Evolutionary conservation across 37 sponge, comb jelly and placozoan species (phyloP).

Genomic region (Crambe crambe): DNA sequence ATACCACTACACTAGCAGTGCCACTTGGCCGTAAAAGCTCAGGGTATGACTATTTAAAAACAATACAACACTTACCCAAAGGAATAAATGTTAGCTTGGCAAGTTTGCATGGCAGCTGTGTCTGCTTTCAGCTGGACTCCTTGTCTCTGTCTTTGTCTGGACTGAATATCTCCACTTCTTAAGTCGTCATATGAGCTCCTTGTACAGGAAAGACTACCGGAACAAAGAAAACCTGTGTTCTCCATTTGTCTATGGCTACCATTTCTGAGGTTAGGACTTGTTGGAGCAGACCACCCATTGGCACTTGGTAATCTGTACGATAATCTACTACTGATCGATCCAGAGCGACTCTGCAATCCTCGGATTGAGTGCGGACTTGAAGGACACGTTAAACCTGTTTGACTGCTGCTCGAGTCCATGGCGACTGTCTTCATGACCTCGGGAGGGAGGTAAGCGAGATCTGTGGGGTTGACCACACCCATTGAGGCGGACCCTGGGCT

Average conservation of each 20-base stretch:
- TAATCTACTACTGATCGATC: neutral
- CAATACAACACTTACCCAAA: constrained; percentile 41
- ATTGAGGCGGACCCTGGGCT: neutral
- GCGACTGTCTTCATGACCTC: constrained; percentile 40
- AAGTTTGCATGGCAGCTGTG: neutral
- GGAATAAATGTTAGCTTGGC: constrained; percentile 42
- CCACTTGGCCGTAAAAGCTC: constrained; percentile 6
- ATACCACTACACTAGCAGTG: constrained; percentile 99
- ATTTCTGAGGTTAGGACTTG: neutral
- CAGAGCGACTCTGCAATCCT: neutral
- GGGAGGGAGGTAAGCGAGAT: constrained; percentile 44
- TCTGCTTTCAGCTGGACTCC: constrained; percentile 5
- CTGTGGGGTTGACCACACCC: constrained; percentile 6
- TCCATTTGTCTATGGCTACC: neutral
- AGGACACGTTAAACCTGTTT: constrained; percentile 7
- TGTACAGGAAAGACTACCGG: neutral
- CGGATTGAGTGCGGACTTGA: neutral
- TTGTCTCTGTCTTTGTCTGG: neutral
- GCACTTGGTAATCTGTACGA: neutral
- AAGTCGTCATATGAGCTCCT: neutral
- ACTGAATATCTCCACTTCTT: neutral
- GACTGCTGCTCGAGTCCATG: neutral
- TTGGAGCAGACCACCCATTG: neutral
- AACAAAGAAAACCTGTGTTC: neutral
- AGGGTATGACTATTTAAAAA: neutral